phyloP scores from a whole-genome alignment of 2,113 vertebrate species.

The Macrotus californicus region DNA sequence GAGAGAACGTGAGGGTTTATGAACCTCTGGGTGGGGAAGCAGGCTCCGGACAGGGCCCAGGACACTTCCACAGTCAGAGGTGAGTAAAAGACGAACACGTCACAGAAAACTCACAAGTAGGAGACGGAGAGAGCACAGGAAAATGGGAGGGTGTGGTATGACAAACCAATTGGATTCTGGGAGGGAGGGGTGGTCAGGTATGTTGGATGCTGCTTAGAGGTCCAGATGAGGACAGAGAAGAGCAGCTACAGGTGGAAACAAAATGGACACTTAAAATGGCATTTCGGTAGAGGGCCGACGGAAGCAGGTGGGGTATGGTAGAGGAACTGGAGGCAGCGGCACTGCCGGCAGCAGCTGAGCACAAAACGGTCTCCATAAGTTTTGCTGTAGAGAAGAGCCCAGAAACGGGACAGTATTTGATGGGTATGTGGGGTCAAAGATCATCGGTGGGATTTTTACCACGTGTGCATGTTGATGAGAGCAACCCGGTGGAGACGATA shows the following conservation, averaged over 20 bases:
- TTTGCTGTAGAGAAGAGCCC: neutral
- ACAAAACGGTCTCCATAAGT: neutral
- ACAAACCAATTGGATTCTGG: neutral
- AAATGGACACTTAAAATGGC: neutral
- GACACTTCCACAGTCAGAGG: neutral
- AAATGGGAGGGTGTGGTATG: neutral
- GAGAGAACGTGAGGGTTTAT: neutral
- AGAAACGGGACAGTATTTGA: neutral
- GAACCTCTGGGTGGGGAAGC: neutral
- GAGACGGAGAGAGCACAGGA: neutral
- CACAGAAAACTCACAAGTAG: neutral
- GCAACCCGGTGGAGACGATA: neutral
- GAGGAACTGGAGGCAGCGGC: neutral
- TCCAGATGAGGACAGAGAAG: neutral
- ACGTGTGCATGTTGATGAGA: neutral
- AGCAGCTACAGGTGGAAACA: neutral
- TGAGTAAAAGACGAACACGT: neutral
- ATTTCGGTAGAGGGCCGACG: neutral
- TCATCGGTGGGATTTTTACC: neutral
- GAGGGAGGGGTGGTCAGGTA: neutral
- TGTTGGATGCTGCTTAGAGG: neutral
- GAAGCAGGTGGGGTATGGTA: neutral
- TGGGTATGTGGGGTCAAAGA: neutral
- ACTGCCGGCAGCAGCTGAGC: neutral
- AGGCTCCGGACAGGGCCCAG: neutral